Evolutionary conservation across 2,888 invertebrate genomes (phyloP).

Genomic region (Ophion ellenae): DNA sequence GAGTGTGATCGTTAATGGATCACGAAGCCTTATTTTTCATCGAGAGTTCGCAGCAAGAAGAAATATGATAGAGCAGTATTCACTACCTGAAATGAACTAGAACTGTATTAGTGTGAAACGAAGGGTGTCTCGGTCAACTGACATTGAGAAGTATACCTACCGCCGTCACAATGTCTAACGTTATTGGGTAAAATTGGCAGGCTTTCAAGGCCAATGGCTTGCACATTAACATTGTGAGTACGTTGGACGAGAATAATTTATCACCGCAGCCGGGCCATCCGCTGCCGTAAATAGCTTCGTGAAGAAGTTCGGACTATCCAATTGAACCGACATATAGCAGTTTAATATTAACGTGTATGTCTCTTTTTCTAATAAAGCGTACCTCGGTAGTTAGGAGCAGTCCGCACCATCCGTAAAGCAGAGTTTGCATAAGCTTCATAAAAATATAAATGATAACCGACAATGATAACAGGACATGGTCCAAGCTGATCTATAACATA

Average conservation of each 20-base stretch:
- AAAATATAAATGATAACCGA: slow-evolving; percentile 36
- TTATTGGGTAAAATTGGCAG: slow-evolving; percentile 21
- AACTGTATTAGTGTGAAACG: neutral
- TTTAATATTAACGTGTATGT: neutral
- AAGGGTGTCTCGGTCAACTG: neutral
- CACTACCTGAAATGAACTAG: slow-evolving; percentile 46
- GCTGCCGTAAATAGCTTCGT: slow-evolving; percentile 22
- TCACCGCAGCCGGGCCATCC: slow-evolving; percentile 32
- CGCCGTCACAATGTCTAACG: neutral
- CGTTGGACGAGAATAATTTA: slow-evolving; percentile 17
- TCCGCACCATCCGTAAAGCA: slow-evolving; percentile 49
- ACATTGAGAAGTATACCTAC: neutral
- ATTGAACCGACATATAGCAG: too few relatives aligned
- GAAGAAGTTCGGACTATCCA: slow-evolving; percentile 2
- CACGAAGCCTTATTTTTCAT: slow-evolving; percentile 25
- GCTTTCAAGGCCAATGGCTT: slow-evolving; percentile 22
- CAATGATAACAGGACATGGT: neutral
- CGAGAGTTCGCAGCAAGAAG: slow-evolving; percentile 62
- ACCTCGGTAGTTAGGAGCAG: slow-evolving; percentile 57
- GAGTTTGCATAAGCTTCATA: slow-evolving; percentile 56
- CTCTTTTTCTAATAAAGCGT: neutral
- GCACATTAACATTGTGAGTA: slow-evolving; percentile 30
- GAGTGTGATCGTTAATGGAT: neutral
- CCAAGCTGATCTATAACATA: neutral
- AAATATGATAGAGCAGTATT: slow-evolving; percentile 67